Evolutionary conservation across 2,797 vertebrate genomes (phyloP).

Genomic region (Enteromius thamalakanensis): DNA sequence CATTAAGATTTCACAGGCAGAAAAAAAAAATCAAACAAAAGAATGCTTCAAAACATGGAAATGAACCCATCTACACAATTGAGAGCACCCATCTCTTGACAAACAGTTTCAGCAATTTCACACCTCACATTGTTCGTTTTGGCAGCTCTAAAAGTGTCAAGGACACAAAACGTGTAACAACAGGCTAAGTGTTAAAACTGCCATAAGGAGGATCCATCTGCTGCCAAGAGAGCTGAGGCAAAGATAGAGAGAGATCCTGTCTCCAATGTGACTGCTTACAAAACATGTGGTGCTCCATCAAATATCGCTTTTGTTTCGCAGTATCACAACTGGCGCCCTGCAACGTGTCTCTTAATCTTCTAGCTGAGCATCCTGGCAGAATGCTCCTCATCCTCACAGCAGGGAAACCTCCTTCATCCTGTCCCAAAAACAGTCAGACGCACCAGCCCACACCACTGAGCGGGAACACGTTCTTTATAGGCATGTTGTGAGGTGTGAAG

Average conservation of each 20-base stretch:
- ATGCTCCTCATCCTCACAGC: slow-evolving; percentile 49
- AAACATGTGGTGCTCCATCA: slow-evolving; percentile 69
- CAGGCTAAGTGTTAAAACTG: slow-evolving; percentile 66
- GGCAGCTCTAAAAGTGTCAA: slow-evolving; percentile 63
- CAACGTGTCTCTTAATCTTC: slow-evolving; percentile 57
- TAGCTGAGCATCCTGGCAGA: slow-evolving; percentile 45
- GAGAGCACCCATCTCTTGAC: slow-evolving; percentile 48
- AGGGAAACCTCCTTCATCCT: slow-evolving; percentile 69
- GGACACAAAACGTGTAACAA: slow-evolving; percentile 62
- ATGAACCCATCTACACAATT: slow-evolving; percentile 38
- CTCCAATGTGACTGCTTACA: slow-evolving; percentile 65
- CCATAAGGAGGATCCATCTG: slow-evolving; percentile 79
- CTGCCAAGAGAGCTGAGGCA: slow-evolving; percentile 63
- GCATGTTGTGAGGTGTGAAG: slow-evolving; percentile 13
- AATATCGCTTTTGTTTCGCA: slow-evolving; percentile 60
- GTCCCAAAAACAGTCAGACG: slow-evolving; percentile 58
- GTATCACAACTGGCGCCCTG: slow-evolving; percentile 62
- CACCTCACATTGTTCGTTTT: slow-evolving; percentile 58
- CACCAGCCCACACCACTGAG: slow-evolving; percentile 18
- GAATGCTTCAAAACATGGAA: slow-evolving; percentile 15
- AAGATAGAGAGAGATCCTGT: slow-evolving; percentile 55
- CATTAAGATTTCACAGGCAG: slow-evolving; percentile 6
- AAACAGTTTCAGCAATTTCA: slow-evolving; percentile 66
- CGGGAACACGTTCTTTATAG: not conserved
- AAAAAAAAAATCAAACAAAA: slow-evolving; percentile 14